Base-by-base conservation (phyloP, 2,888 invertebrate genomes). In the Parasteatoda lunata region DNA sequence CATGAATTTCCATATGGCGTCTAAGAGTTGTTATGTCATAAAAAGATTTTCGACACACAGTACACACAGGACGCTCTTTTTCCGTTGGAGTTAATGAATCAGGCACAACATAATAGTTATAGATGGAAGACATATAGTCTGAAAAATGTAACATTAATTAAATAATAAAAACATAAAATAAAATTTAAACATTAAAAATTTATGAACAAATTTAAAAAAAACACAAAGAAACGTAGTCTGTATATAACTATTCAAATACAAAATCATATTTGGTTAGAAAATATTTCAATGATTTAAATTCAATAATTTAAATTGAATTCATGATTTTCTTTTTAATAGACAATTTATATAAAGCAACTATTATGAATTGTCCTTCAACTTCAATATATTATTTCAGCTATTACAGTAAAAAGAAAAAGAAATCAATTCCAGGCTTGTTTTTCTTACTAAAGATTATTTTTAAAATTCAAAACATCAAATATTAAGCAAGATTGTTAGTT, bases 1-100 rank as follows among this genome's bases (percentile, higher is more conserved):
- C 81, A 76, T 88, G 89, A 30, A 88, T 88, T 78, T 89, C 88
- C 87, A 88, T 89, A 71, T 88, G 89, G 47, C 89, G 79, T 51
- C 85, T 69, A 72, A 89, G 78, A 3, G 87, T 89, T 7, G 86
- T 87, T 5, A 83, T 76, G 76, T 89, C 87, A 72, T 87, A 89
- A 81, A 89, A 89, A 47, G 65, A 85, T 66, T 89, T 89, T 54
- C 77, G 69, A 59, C 89, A 89, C 15, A 84, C 88, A 11, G 89
- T 88, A 59, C 89, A 89, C 45, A 84, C 54, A 7, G 88, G 88
- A n/a, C 83, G 78, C 59, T 82, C 83, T 76, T 83, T 88, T 45
- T 83, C 83, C 6, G 59, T 47, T 13, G 79, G 70, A 48, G 30
- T 75, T 52, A 83, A 66, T 51, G 78, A 66, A 75, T 88, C 83